Conservation (phyloP, 2,797 vertebrate genomes). For the Prionace glauca region DNA sequence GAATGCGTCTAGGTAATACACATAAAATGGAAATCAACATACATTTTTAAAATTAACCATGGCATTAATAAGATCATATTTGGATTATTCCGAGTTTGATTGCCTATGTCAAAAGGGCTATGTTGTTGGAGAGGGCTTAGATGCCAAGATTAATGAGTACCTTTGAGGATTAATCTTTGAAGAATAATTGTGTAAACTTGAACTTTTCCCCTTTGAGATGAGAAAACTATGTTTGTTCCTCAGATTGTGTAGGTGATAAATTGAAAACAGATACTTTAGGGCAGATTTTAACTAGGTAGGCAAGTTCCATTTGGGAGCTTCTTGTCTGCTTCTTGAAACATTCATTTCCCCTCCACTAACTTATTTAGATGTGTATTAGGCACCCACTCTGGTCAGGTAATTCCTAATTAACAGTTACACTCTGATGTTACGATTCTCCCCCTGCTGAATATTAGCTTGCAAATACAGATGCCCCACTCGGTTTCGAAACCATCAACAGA, state of each 20-base stretch:
- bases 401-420: not conserved
- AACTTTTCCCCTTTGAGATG: not conserved
- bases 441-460: not conserved
- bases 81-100: not conserved
- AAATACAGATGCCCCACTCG: not conserved
- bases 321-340: not conserved
- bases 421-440: not conserved
- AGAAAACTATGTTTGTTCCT: not conserved
- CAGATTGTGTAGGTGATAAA: not conserved
- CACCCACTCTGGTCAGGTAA: not conserved
- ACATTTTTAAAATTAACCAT: too few species aligned
- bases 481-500: not conserved
- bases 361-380: not conserved
- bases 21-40: too few species aligned
- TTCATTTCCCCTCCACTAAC: not conserved
- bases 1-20: not conserved
- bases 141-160: not conserved
- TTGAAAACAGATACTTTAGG: not conserved
- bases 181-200: not conserved
- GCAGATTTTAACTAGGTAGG: not conserved
- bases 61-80: too few species aligned
- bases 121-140: not conserved
- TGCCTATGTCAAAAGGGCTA: not conserved
- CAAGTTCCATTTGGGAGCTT: not conserved
- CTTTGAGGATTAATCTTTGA: not conserved